Evolutionary conservation across 2,113 vertebrate species (phyloP).

Genomic region (Ammodramus savannarum): DNA sequence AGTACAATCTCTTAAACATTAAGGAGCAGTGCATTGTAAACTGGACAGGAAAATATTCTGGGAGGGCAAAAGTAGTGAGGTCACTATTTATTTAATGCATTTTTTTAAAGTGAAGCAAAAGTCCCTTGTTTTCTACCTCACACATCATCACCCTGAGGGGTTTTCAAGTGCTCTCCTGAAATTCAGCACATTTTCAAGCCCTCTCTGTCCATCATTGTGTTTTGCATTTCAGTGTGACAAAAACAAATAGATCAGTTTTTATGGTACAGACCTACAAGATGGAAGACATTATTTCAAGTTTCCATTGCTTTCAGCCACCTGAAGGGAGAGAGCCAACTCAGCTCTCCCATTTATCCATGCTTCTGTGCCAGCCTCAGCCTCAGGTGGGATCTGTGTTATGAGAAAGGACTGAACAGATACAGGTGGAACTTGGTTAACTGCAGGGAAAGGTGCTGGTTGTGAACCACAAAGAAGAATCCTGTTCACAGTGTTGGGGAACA

Average conservation of each 20-base stretch:
- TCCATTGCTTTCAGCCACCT: not conserved
- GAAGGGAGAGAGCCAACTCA: not conserved
- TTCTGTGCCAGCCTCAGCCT: not conserved
- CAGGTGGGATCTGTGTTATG: not conserved
- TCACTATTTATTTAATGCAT: not conserved
- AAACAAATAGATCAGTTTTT: not conserved
- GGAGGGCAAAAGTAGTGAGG: not conserved
- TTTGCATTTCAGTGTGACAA: not conserved
- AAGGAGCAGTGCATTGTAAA: not conserved
- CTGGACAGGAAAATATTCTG: not conserved
- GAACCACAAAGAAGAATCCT: not conserved
- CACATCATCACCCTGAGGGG: rapidly evolving
- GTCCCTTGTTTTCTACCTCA: not conserved
- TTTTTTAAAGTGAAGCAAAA: not conserved
- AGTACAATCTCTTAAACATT: not conserved
- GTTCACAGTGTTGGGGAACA: not conserved
- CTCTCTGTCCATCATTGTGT: not conserved
- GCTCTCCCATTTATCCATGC: not conserved
- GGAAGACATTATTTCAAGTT: not conserved
- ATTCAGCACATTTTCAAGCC: not conserved
- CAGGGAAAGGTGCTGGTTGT: not conserved
- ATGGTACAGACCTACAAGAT: not conserved
- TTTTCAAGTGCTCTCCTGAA: not conserved
- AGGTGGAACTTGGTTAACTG: not conserved
- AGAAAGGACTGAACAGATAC: not conserved